Percentiles rank a stretch among this genome's conserved stretches.
Evolutionary conservation across 2,888 invertebrate species (phyloP).

Genomic region (Chrysolina haemoptera): DNA sequence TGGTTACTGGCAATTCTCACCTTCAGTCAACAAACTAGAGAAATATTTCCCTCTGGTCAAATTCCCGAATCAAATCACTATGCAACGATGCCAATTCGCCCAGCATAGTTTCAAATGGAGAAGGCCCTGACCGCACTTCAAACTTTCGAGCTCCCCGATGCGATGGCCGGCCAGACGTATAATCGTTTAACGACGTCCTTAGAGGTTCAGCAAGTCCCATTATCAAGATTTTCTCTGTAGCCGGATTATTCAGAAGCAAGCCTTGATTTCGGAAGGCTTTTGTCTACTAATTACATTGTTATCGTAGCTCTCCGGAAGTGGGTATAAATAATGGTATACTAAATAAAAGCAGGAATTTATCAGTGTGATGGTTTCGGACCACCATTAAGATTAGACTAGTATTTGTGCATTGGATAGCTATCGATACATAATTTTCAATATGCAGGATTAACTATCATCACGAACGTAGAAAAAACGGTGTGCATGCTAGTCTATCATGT

Average conservation of each 20-base stretch:
- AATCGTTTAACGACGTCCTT: constrained; percentile 19
- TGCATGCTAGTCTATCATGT: too few species aligned
- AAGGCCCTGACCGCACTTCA: constrained; percentile 7
- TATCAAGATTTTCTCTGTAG: constrained; percentile 12
- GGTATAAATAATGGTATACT: constrained; percentile 18
- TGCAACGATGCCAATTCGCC: neutral
- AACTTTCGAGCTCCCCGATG: neutral
- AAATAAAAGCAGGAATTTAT: constrained; percentile 11
- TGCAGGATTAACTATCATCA: too few species aligned
- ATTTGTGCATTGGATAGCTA: too few species aligned
- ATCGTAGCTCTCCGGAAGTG: constrained; percentile 11
- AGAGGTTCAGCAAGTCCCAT: constrained; percentile 14
- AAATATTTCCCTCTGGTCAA: neutral
- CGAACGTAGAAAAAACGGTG: too few species aligned
- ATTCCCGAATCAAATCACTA: neutral
- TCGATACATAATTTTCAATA: too few species aligned
- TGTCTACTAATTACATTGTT: constrained; percentile 33
- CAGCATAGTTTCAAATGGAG: neutral
- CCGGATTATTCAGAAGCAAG: constrained; percentile 2
- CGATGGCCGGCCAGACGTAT: neutral
- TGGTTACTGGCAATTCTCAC: too few species aligned
- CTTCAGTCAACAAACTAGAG: too few species aligned
- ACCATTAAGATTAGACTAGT: neutral
- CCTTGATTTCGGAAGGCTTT: constrained; percentile 26
- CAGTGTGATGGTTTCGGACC: neutral